These are phyloP conservation scores for Alloplasta piceator DNA, from an alignment of 2,888 invertebrate genomes.

Conservation along the genomic window DNA sequence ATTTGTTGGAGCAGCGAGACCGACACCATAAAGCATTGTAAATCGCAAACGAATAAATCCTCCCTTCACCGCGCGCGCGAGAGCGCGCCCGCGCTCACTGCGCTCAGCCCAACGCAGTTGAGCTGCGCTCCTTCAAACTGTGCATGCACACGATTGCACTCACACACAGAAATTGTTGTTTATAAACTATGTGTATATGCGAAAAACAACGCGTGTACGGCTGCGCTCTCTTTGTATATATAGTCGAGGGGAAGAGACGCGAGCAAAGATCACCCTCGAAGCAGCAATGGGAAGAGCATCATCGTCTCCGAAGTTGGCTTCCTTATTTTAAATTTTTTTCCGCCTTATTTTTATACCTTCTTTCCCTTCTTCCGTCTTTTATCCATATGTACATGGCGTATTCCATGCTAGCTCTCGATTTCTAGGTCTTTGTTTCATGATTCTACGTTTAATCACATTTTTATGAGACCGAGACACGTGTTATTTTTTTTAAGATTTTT, in stretches of 20 bases:
- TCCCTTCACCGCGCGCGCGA: constrained; percentile 69
- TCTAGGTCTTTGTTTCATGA: too few species aligned
- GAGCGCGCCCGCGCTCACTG: constrained; percentile 11
- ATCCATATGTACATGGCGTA: too few species aligned
- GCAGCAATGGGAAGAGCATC: constrained; percentile 28
- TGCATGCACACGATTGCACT: neutral
- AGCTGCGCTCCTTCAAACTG: neutral
- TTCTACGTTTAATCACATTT: too few species aligned
- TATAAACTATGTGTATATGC: constrained; percentile 31
- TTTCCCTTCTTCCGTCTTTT: constrained; percentile 25
- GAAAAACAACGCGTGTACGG: constrained; percentile 29
- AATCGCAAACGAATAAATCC: constrained; percentile 78
- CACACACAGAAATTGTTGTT: neutral
- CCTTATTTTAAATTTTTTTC: too few species aligned
- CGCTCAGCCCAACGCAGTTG: too few species aligned
- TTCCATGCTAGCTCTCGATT: too few species aligned
- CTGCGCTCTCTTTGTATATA: neutral
- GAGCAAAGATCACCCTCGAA: constrained; percentile 40
- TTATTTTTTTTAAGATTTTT: too few species aligned
- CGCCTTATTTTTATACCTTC: too few species aligned
- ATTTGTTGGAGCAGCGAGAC: constrained; percentile 78
- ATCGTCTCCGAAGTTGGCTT: constrained; percentile 2
- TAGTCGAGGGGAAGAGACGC: constrained; percentile 48
- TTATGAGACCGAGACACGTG: too few species aligned
- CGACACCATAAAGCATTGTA: constrained; percentile 79